Evolutionary conservation across 2,113 vertebrate species (phyloP).

Genomic region (Deroptyus accipitrinus): DNA sequence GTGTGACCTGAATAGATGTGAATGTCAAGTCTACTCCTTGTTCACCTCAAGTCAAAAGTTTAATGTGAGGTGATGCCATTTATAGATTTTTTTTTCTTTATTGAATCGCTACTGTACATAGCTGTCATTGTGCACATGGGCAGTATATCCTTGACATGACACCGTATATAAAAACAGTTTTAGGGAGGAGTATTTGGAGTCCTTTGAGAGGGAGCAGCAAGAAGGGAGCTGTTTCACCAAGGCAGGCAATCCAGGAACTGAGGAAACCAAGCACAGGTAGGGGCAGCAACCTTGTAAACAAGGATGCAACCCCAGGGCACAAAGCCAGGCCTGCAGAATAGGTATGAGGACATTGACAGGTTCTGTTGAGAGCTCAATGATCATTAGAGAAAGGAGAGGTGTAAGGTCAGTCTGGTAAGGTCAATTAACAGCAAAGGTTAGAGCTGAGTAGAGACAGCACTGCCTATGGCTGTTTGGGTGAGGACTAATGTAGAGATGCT

Average conservation of each 20-base stretch:
- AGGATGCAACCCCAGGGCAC: background rate
- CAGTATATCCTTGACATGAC: conserved; percentile 21
- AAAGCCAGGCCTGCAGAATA: background rate
- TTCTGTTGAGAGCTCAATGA: background rate
- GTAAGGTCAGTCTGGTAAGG: background rate
- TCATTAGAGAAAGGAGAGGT: background rate
- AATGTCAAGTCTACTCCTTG: conserved; percentile 52
- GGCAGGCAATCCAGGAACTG: background rate
- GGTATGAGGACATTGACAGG: background rate
- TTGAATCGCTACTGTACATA: conserved; percentile 9
- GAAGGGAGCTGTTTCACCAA: background rate
- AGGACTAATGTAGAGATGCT: background rate
- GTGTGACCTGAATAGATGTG: conserved; percentile 67
- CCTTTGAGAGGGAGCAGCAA: background rate
- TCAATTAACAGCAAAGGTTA: background rate
- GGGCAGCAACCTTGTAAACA: too few species aligned
- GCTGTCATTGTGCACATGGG: background rate
- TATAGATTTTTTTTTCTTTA: conserved; percentile 29
- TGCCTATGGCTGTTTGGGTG: background rate
- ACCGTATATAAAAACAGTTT: background rate
- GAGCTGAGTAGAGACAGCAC: background rate
- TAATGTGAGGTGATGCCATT: conserved; percentile 57
- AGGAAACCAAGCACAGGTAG: accelerated
- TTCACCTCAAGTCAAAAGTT: conserved; percentile 47
- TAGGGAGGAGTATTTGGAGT: background rate